A percentile compares a stretch with the other conserved stretches of the same genome.
phyloP scores from a whole-genome alignment of 2,888 invertebrate species.

The Pseudoips prasinana region DNA sequence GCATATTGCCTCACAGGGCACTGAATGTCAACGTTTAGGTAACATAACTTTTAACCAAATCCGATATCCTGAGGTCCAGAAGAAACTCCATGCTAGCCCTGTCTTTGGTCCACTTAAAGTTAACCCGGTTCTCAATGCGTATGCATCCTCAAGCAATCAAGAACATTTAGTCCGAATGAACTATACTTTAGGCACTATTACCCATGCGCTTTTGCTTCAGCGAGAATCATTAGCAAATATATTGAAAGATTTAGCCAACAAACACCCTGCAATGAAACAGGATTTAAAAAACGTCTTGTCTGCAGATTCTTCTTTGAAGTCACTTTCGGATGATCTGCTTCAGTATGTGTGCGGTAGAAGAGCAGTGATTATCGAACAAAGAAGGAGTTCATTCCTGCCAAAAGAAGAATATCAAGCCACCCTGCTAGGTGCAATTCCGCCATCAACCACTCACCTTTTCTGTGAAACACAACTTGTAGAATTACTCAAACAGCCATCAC shows the following conservation, averaged over 20 bases:
- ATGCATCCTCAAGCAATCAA: background rate
- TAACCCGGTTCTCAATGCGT: conserved; percentile 4
- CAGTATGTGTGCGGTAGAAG: conserved; percentile 14
- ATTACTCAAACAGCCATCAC: conserved; percentile 2
- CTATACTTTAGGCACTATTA: conserved; percentile 4
- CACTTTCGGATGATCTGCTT: conserved; percentile 10
- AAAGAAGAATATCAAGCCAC: conserved; percentile 1
- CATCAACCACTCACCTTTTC: conserved; percentile 1
- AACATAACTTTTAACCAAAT: conserved; percentile 4
- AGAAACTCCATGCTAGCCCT: conserved; percentile 15
- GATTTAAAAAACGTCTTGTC: conserved; percentile 8
- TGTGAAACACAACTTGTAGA: background rate
- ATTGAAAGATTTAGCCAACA: conserved; percentile 3
- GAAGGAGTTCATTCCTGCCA: conserved; percentile 2
- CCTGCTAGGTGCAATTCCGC: conserved; percentile 1
- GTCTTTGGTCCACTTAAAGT: conserved; percentile 9
- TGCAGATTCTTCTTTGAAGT: conserved; percentile 2
- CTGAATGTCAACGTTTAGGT: conserved; percentile 3
- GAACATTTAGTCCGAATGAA: background rate
- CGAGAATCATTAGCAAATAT: conserved; percentile 1
- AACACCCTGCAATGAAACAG: conserved; percentile 4
- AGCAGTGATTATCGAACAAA: conserved; percentile 10
- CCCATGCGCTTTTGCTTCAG: conserved; percentile 9
- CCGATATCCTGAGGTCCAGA: conserved; percentile 9
- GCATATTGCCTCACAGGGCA: conserved; percentile 1